phyloP scores from a whole-genome alignment of 1,140 invertebrate species.

The Himalopsyche phryganea region DNA sequence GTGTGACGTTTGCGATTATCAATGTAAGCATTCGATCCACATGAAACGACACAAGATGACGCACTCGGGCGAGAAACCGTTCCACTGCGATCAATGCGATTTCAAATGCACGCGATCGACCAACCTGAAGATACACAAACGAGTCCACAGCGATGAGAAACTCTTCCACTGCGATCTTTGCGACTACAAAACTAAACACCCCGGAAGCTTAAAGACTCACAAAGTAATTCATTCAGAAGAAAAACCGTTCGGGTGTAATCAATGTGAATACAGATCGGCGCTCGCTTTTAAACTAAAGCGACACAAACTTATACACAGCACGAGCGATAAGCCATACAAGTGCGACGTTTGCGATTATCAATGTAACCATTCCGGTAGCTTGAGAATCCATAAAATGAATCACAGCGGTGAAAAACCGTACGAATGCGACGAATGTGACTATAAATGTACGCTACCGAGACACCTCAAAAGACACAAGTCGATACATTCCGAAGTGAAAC shows the following conservation, averaged over 20 bases:
- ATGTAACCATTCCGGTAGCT: background rate
- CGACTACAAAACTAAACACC: conserved; percentile 12
- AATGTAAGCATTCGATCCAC: conserved; percentile 4
- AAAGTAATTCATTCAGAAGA: conserved; percentile 8
- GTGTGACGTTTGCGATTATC: conserved; percentile 7
- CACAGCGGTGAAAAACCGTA: background rate
- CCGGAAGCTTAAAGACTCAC: conserved; percentile 11
- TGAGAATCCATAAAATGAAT: conserved; percentile 2
- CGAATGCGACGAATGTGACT: conserved; percentile 1
- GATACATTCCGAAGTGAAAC: background rate
- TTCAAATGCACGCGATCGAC: conserved; percentile 3
- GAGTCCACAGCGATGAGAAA: conserved; percentile 52
- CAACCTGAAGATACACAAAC: conserved; percentile 39
- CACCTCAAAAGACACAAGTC: background rate
- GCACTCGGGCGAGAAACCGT: conserved; percentile 38
- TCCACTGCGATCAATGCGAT: conserved; percentile 30
- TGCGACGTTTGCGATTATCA: background rate
- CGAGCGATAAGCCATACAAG: background rate
- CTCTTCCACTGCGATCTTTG: conserved; percentile 49
- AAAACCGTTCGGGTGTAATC: conserved; percentile 16
- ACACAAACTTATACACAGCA: background rate
- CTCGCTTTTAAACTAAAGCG: too few species aligned
- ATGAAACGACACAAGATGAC: conserved; percentile 35
- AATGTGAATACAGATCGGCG: conserved; percentile 13
- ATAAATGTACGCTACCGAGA: background rate